Evolutionary conservation across 2,113 vertebrate species (phyloP), one percentile per base, ranked within the genome.

Genomic region (Tinamus guttatus): DNA sequence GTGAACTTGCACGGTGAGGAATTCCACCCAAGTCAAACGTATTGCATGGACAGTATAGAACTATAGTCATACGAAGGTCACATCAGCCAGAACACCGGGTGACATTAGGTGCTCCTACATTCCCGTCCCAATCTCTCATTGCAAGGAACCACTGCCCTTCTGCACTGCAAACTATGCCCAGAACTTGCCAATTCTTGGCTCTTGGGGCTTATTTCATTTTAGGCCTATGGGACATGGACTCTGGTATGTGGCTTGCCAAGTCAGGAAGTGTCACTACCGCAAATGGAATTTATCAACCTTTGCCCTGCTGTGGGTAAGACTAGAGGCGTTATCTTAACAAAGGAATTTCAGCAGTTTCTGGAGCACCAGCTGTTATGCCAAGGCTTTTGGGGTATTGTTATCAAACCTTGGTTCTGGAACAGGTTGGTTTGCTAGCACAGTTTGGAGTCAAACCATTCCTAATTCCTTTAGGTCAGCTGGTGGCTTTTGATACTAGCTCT

Each of bases 221-320:
- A 58, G 54, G 54, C 30, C 16, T 58, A 58, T 32, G 28, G 16
- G 54, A 32, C 54, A 58, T 30, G 30, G 28, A 58, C 28, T 58
- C 30, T 58, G 32, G 16, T 56, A 32, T 32, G 16, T 58, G 54
- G 9, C 54, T 32, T 58, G 54, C 17, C 54, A 58, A 32, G 54
- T 58, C 54, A 58, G 54, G 28, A 58, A 58, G 28, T 58, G 28
- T 32, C 16, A 56, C 54, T 58, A 58, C 28, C 30, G 32, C 30
- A 58, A 58, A 32, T 58, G 6, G 54, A 7, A 45, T 54, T 85
- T 36, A 36, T 45, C 63, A 88, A n/a, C 38, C 24, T 64, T 82
- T 73, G 18, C 20, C 13, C 0, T 0, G 2, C 3, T 16, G 0
- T 3, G 5, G 20, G 24, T 60, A 80, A 68, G 21, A 11, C 34